A percentile compares a stretch with the other conserved stretches of the same genome.
Evolutionary conservation across 2,797 vertebrate genomes (phyloP).

Genomic region (Sardinella longiceps): DNA sequence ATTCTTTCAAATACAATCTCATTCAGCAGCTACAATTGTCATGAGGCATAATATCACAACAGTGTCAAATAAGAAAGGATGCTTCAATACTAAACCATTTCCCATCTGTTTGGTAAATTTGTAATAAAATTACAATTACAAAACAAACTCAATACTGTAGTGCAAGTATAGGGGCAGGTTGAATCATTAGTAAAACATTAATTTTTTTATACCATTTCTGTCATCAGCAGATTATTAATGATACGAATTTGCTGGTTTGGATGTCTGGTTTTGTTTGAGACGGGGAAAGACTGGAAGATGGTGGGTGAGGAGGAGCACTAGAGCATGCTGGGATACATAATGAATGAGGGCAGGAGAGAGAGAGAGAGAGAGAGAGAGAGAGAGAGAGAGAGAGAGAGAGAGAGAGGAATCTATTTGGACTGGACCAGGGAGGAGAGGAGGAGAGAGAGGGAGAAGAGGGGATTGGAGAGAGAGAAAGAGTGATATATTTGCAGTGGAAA

Average conservation of each 20-base stretch:
- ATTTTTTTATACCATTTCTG: too few species aligned
- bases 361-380: neutral
- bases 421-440: too few species aligned
- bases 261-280: neutral
- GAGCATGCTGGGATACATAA: neutral
- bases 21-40: neutral
- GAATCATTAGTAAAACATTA: too few species aligned
- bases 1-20: neutral
- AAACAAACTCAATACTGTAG: too few species aligned
- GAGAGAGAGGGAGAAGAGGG: neutral
- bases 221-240: too few species aligned
- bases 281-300: neutral
- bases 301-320: neutral
- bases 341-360: neutral
- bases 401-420: too few species aligned
- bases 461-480: neutral
- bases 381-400: neutral
- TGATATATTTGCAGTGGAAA: neutral
- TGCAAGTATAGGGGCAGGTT: too few species aligned
- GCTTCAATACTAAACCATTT: neutral
- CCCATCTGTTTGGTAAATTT: neutral
- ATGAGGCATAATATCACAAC: neutral
- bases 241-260: neutral
- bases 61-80: neutral
- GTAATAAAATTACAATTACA: neutral